phyloP scores from a whole-genome alignment of 2,888 invertebrate species.

The Ceriagrion tenellum region DNA sequence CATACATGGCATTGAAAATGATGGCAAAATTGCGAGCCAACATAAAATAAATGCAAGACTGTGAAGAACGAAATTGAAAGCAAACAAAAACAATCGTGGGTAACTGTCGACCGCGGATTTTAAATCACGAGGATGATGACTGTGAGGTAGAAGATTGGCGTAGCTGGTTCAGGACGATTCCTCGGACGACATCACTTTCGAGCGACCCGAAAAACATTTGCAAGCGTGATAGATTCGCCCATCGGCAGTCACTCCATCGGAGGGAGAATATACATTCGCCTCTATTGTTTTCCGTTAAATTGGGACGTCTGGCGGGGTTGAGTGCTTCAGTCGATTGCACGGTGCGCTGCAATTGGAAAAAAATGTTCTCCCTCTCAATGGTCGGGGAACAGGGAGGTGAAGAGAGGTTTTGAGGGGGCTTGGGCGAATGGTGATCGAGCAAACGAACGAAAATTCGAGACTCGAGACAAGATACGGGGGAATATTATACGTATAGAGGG shows the following conservation, averaged over 20 bases:
- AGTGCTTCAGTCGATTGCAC: background rate
- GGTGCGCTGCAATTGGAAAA: background rate
- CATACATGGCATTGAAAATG: too few species aligned
- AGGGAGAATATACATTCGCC: too few species aligned
- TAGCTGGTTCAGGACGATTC: background rate
- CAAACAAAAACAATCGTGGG: too few species aligned
- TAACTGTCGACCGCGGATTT: too few species aligned
- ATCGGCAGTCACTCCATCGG: too few species aligned
- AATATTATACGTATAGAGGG: too few species aligned
- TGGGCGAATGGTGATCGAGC: background rate
- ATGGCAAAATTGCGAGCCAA: too few species aligned
- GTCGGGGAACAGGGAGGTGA: background rate
- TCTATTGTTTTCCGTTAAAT: conserved; percentile 22
- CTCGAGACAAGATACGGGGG: background rate
- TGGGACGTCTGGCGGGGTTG: conserved; percentile 9
- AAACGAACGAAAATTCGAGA: background rate
- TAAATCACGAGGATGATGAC: background rate
- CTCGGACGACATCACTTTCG: background rate
- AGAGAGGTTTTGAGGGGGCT: background rate
- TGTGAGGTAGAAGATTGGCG: background rate
- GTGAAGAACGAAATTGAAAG: too few species aligned
- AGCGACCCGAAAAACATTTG: background rate
- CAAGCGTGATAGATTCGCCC: background rate
- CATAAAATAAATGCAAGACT: too few species aligned
- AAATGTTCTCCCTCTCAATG: background rate